A percentile compares a stretch with the other conserved stretches of the same genome.
Conservation (phyloP, 2,113 vertebrate genomes). For the Oenanthe oenanthe region DNA sequence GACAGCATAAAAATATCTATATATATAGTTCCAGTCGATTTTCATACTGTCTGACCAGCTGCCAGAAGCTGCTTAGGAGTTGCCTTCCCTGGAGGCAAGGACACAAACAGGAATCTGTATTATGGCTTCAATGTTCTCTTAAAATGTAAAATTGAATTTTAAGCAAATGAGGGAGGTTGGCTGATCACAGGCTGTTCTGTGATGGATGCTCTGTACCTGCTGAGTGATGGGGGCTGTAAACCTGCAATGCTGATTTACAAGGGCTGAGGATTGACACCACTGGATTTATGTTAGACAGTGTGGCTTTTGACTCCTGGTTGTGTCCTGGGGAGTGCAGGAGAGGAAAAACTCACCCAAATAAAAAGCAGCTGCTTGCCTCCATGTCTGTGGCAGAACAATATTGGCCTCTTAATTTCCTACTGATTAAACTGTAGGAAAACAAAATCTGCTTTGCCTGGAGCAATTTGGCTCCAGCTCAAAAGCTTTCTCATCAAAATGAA, state of each 20-base stretch:
- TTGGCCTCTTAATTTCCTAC: constrained; percentile 61
- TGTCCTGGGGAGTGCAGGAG: not conserved
- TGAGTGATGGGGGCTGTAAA: not conserved
- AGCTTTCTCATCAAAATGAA: constrained; percentile 70
- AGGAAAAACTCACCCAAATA: constrained; percentile 1
- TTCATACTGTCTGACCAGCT: not conserved
- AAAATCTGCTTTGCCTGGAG: constrained; percentile 73
- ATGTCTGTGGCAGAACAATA: constrained; percentile 55
- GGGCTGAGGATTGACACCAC: not conserved
- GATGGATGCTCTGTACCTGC: not conserved
- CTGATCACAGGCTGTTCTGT: not conserved
- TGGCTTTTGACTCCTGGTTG: not conserved
- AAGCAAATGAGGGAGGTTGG: not conserved
- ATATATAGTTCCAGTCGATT: not conserved
- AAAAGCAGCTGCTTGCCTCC: constrained; percentile 43
- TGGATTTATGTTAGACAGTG: not conserved
- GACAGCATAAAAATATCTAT: not conserved
- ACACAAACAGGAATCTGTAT: not conserved
- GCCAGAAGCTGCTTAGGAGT: not conserved
- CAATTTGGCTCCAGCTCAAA: constrained; percentile 66
- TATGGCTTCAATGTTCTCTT: not conserved
- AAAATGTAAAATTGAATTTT: not conserved
- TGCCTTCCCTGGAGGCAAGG: not conserved
- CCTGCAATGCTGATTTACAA: not conserved
- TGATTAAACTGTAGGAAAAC: constrained; percentile 73